Base-by-base conservation (phyloP, 37 sponge, comb jelly and placozoan species). In the Geodia barretti region DNA sequence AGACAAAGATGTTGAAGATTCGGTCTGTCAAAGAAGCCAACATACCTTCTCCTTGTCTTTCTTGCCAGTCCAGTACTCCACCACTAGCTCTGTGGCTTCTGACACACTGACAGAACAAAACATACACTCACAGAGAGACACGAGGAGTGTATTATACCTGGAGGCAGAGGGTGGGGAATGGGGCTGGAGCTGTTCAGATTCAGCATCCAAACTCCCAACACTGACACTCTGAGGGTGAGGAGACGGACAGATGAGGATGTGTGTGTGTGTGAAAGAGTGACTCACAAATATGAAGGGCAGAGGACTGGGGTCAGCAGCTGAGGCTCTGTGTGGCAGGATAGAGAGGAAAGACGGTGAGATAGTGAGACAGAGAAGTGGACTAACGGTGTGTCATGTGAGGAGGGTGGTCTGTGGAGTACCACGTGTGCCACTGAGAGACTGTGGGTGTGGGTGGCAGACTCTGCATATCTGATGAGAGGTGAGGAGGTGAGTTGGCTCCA, bases 281-380 rank as follows among this genome's bases (percentile, higher is more conserved):
- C 87, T 86, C 74, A 86, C 87, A 86, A 73, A 86, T 68, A 86
- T 75, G 76, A 87, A 81, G 14, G 82, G 83, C 30, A 81, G 41
- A 14, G 47, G 63, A 32, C 21, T 17, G 38, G 54, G 19, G 7
- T 74, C 75, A n/a, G n/a, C n/a, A n/a, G n/a, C n/a, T n/a, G n/a
- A n/a, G n/a, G n/a, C n/a, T n/a, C n/a, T n/a, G n/a, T n/a, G n/a
- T n/a, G n/a, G n/a, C n/a, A n/a, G n/a, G n/a, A n/a, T n/a, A n/a
- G n/a, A n/a, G n/a, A n/a, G n/a, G n/a, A n/a, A n/a, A n/a, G n/a
- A n/a, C n/a, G n/a, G n/a, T n/a, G n/a, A n/a, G n/a, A n/a, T n/a
- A n/a, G n/a, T n/a, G n/a, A n/a, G n/a, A n/a, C n/a, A n/a, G n/a
- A n/a, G n/a, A n/a, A n/a, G n/a, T n/a, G n/a, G n/a, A n/a, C n/a